Percentiles rank a stretch among this genome's conserved stretches.
phyloP scores from a whole-genome alignment of 2,113 vertebrate species.

The Rhinopomastus cyanomelas region DNA sequence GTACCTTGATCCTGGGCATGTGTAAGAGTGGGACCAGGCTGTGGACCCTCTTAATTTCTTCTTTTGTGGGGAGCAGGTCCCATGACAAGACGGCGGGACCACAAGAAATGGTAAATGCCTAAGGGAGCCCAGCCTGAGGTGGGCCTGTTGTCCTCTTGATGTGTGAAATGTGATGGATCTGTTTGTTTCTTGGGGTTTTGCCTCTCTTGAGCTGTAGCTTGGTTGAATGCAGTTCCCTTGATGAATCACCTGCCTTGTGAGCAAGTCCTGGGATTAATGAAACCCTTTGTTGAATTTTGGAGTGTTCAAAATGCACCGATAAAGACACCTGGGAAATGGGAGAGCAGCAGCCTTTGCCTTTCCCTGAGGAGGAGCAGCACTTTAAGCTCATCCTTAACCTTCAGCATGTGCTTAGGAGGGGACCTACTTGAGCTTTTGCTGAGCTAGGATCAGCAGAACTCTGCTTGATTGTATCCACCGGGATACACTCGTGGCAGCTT shows the following conservation, averaged over 20 bases:
- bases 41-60: neutral
- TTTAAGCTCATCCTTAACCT: neutral
- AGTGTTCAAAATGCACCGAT: neutral
- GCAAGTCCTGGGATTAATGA: neutral
- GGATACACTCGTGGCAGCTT: neutral
- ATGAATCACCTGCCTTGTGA: neutral
- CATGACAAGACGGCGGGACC: neutral
- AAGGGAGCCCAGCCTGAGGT: neutral
- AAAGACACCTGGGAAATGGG: neutral
- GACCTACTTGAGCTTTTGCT: neutral
- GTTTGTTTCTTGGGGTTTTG: neutral
- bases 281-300: neutral
- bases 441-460: neutral
- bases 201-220: neutral
- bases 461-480: neutral
- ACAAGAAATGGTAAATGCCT: neutral
- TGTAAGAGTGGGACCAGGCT: neutral
- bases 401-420: neutral
- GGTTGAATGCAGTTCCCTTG: neutral
- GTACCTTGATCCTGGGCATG: neutral
- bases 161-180: neutral
- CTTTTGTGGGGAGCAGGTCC: neutral
- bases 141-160: fast-evolving
- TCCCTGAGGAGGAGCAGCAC: neutral
- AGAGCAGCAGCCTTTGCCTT: neutral